A percentile compares a stretch with the other conserved stretches of the same genome.
Conservation (phyloP, 2,797 vertebrate genomes). For the Leontocebus nigricollis region DNA sequence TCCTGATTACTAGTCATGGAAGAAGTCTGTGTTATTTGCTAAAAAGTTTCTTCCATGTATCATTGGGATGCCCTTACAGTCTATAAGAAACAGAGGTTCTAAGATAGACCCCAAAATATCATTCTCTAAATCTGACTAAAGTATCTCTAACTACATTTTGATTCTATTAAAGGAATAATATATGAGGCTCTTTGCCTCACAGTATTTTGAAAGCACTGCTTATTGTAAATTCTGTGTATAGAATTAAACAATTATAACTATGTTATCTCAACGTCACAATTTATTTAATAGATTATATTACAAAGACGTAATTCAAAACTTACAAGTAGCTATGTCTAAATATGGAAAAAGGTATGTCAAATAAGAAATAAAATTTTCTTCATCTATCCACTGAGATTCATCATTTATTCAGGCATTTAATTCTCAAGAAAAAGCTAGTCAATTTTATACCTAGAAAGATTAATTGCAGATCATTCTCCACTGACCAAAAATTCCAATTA, state of each 20-base stretch:
- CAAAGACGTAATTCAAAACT: background rate
- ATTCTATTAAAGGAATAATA: background rate
- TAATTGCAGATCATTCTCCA: slow-evolving; percentile 71
- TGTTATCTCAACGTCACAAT: background rate
- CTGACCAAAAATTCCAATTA: slow-evolving; percentile 70
- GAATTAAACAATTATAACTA: background rate
- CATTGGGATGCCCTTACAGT: background rate
- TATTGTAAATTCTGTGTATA: background rate
- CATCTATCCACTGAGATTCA: slow-evolving; percentile 29
- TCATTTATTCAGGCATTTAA: slow-evolving; percentile 69
- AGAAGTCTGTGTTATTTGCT: background rate
- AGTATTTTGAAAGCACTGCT: background rate
- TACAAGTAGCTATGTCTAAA: slow-evolving; percentile 11
- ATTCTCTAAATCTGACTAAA: slow-evolving; percentile 3
- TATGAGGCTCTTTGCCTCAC: background rate
- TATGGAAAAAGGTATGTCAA: slow-evolving; percentile 27
- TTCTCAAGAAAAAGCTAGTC: slow-evolving; percentile 49
- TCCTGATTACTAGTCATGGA: background rate
- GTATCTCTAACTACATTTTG: background rate
- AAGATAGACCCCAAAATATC: background rate
- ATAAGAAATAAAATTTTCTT: slow-evolving; percentile 53
- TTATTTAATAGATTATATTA: background rate
- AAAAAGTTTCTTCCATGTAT: background rate
- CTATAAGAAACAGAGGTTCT: background rate
- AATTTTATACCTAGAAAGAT: slow-evolving; percentile 71